These are phyloP conservation scores for Cossypha polioptera DNA, from an alignment of 2,797 vertebrate genomes.

Conservation along the genomic window DNA sequence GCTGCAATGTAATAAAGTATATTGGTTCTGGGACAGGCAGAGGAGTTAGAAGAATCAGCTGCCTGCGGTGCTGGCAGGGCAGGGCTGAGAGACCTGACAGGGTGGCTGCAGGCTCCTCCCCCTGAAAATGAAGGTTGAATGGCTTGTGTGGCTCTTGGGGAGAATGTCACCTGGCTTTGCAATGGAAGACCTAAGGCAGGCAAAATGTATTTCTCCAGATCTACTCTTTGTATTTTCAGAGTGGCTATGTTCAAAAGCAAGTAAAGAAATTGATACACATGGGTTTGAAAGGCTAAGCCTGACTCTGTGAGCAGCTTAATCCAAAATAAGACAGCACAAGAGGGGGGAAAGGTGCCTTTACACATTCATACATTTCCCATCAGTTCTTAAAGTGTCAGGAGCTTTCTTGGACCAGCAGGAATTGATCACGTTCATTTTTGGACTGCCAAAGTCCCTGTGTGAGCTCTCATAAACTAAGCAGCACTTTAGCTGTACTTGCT, in stretches of 20 bases:
- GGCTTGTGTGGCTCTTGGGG: neutral
- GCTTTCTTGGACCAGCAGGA: neutral
- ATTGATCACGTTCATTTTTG: neutral
- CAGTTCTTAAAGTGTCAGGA: neutral
- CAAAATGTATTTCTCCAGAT: neutral
- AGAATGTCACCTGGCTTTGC: neutral
- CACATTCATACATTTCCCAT: neutral
- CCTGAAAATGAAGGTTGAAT: neutral
- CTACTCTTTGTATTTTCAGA: neutral
- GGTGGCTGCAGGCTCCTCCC: neutral
- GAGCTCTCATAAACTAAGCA: neutral
- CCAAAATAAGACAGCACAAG: neutral
- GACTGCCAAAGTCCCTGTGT: fast-evolving
- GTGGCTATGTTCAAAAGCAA: neutral
- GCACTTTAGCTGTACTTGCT: neutral
- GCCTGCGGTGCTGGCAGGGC: neutral
- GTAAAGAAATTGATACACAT: neutral
- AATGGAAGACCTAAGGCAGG: neutral
- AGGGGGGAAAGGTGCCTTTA: neutral
- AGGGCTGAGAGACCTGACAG: neutral
- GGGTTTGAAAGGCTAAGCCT: neutral
- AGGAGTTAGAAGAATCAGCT: neutral
- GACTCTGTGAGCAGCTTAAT: neutral
- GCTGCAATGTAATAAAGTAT: neutral
- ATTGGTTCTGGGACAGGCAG: neutral